These are phyloP conservation scores for Gallinago undulata DNA, from an alignment of 2,113 vertebrate genomes.

Conservation along the genomic window DNA sequence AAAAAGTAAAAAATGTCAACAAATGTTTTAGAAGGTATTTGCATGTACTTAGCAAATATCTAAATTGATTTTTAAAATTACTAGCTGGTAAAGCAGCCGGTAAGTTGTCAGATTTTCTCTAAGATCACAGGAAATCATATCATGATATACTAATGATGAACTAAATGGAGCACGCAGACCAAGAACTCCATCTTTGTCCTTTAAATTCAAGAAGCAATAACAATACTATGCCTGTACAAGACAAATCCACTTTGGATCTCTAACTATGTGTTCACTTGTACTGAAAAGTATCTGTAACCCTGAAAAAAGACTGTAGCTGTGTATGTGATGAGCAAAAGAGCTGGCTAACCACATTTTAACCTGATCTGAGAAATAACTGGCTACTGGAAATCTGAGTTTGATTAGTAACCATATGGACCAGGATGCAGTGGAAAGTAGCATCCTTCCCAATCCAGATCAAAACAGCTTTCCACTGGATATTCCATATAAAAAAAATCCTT, in stretches of 20 bases:
- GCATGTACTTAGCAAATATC: not conserved
- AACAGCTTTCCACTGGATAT: not conserved
- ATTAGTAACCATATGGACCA: not conserved
- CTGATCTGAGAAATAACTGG: not conserved
- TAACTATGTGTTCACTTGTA: not conserved
- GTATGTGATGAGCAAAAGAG: not conserved
- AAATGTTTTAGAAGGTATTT: not conserved
- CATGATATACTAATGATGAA: not conserved
- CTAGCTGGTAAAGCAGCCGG: not conserved
- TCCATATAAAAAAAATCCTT: not conserved
- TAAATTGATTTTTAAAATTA: not conserved
- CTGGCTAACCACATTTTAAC: not conserved
- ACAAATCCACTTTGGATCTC: not conserved
- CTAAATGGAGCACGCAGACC: not conserved
- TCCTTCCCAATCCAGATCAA: not conserved
- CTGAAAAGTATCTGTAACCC: not conserved
- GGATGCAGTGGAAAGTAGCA: not conserved
- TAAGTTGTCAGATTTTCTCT: not conserved
- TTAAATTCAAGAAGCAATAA: not conserved
- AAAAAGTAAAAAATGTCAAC: not conserved
- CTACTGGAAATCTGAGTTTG: not conserved
- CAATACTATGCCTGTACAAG: accelerated
- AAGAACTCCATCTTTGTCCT: not conserved
- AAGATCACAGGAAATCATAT: not conserved
- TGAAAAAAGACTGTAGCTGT: not conserved